Base-by-base conservation (phyloP, 2,888 invertebrate species). In the Hypomecis atomaria region DNA sequence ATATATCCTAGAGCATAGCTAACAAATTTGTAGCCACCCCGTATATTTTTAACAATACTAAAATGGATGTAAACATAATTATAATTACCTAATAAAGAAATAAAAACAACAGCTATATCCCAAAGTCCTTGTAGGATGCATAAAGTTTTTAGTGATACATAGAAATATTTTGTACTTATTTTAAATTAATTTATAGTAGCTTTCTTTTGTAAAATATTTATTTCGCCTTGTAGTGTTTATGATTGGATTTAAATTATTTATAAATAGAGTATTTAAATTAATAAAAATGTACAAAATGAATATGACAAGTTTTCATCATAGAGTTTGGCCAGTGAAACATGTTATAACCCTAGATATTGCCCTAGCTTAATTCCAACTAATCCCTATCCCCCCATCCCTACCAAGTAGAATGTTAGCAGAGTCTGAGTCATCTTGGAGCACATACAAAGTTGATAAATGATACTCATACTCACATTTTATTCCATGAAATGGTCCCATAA, bases 81-180 rank as follows among this genome's bases (percentile, higher is more conserved):
- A 47, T 66, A 57, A 52, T 52, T 42, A 52, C 40, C 42, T 52
- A 40, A 40, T 67, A 62, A 72, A 67, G 58, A 63, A 70, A 74
- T 57, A 70, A 71, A 77, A 75, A 74, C 84, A 86, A 75, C 84
- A 87, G 87, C 87, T 87, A 76, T 76, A 77, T 78, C 79, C 87
- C 87, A 87, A 87, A 87, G 87, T 77, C 77, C 77, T 59, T 55
- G 73, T 81, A 83, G 78, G 70, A 59, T 58, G 42, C 56, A 58
- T 62, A 44, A 57, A 65, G 57, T 49, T 57, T 5, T 42, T 62
- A 64, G 64, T 64, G 62, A 66, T 63, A 62, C 44, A 57, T 58
- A 58, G 36, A 56, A 59, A 59, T 65, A 50, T 58, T 47, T 45
- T 67, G 67, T 70, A 70, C 67, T 70, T 70, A 67, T 65, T 59